Conservation (phyloP, 2,888 invertebrate genomes). For the Melitaea athalia region DNA sequence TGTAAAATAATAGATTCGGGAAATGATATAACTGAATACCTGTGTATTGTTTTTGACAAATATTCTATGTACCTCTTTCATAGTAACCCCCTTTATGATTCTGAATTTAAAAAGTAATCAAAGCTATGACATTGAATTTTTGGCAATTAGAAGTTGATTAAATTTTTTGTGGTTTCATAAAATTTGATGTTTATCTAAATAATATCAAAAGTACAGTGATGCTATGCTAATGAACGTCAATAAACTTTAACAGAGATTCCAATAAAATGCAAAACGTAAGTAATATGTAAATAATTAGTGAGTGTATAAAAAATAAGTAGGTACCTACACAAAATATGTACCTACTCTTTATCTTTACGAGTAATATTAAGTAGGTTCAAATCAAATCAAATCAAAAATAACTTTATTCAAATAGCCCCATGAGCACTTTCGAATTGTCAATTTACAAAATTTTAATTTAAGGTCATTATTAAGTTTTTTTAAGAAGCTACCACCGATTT, state of each 20-base stretch:
- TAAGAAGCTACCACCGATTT: too few relatives aligned
- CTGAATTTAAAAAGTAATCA: conserved; percentile 5
- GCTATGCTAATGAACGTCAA: background rate
- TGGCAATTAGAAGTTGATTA: background rate
- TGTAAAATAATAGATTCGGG: background rate
- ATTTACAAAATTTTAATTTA: too few relatives aligned
- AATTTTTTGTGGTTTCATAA: background rate
- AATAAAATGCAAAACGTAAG: conserved; percentile 23
- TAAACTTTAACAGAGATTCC: background rate
- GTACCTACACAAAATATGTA: too few relatives aligned
- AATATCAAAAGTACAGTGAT: background rate
- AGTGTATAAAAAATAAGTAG: background rate
- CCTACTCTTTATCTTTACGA: background rate
- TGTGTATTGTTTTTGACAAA: background rate
- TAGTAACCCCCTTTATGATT: background rate
- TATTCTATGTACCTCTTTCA: background rate
- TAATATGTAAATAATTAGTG: background rate
- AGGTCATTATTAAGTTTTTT: too few relatives aligned
- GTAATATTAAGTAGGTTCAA: too few relatives aligned
- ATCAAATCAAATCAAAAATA: too few relatives aligned
- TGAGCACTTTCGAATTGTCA: too few relatives aligned
- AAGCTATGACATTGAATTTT: conserved; percentile 6
- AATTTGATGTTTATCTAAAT: background rate
- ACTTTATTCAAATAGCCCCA: too few relatives aligned
- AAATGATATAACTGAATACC: background rate